Evolutionary conservation across 2,797 vertebrate genomes (phyloP).

Genomic region (Kryptopterus vitreolus): DNA sequence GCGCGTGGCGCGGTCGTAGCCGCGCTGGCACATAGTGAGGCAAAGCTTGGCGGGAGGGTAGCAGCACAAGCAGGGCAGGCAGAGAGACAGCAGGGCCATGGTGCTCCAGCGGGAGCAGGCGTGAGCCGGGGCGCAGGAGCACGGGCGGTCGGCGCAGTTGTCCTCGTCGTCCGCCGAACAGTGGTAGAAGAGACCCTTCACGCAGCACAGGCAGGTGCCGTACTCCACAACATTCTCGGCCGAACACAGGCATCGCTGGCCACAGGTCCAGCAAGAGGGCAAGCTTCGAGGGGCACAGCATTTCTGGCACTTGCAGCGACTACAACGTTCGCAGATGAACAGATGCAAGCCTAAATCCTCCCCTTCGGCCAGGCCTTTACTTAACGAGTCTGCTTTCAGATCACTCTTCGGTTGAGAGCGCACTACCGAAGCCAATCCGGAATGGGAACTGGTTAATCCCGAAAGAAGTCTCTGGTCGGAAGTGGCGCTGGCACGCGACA

Average conservation of each 20-base stretch:
- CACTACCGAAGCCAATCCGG: conserved; percentile 76
- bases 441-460: conserved; percentile 83
- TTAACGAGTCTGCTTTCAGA: conserved; percentile 79
- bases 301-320: conserved; percentile 90
- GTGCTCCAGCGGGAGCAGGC: conserved; percentile 87
- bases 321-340: conserved; percentile 91
- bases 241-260: conserved; percentile 92
- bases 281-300: conserved; percentile 86
- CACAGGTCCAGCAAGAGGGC: conserved; percentile 92
- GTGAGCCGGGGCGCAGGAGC: conserved; percentile 85
- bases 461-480: conserved; percentile 91
- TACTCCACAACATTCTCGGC: conserved; percentile 88
- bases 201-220: conserved; percentile 91
- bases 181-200: conserved; percentile 96
- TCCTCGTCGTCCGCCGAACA: conserved; percentile 95
- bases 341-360: conserved; percentile 76
- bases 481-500: conserved; percentile 87
- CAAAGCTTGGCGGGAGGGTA: conserved; percentile 93
- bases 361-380: conserved; percentile 74
- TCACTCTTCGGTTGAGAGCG: conserved; percentile 83
- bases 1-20: conserved; percentile 84
- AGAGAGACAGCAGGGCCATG: conserved; percentile 87
- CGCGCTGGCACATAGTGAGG: conserved; percentile 88
- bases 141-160: conserved; percentile 92
- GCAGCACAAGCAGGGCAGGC: conserved; percentile 98